Evolutionary conservation across 1,140 invertebrate species (phyloP), one percentile per base, ranked within the genome.

Genomic region (Zaprionus taronus): DNA sequence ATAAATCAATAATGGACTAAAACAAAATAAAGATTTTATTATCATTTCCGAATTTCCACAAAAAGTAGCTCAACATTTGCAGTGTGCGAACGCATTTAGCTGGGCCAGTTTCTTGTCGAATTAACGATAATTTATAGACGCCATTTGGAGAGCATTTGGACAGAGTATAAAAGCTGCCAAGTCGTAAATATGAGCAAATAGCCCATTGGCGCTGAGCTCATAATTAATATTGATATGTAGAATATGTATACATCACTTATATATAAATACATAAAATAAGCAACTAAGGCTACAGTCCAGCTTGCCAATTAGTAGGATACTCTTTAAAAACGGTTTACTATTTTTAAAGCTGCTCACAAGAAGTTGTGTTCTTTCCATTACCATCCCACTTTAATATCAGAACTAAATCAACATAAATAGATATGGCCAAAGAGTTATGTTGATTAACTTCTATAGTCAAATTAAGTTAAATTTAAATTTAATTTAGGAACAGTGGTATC

Each of bases 151-250:
- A 31, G 47, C 55, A 64, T 57, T 28, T 34, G 4, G 34, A 24
- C 26, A 24, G 17, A 11, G 38, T 55, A 58, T 63, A 70, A 53
- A 57, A 56, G 53, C 63, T 80, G 71, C 56, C 70, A 67, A 75
- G 61, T 44, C 67, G 60, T 81, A 89, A 80, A 83, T 79, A 75
- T 51, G 5, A 47, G 26, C n/a, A 67, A 71, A 71, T 71, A 47
- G 51, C 61, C 66, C 44, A 77, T 72, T 44, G 41, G 73, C 36
- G 34, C 41, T 75, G 65, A 81, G 22, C 57, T 73, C 62, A 63
- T 83, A 83, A 83, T 81, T 89, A 51, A 51, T 51, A 84, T 87
- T 60, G 65, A 76, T 57, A 72, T 72, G 63, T 1, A 17, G n/a
- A 38, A 12, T 31, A 55, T 55, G 15, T 55, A 26, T 12, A 20